Evolutionary conservation across 2,888 invertebrate species (phyloP), one percentile per base, ranked within the genome.

Genomic region (Venustoraphidia nigricollis): DNA sequence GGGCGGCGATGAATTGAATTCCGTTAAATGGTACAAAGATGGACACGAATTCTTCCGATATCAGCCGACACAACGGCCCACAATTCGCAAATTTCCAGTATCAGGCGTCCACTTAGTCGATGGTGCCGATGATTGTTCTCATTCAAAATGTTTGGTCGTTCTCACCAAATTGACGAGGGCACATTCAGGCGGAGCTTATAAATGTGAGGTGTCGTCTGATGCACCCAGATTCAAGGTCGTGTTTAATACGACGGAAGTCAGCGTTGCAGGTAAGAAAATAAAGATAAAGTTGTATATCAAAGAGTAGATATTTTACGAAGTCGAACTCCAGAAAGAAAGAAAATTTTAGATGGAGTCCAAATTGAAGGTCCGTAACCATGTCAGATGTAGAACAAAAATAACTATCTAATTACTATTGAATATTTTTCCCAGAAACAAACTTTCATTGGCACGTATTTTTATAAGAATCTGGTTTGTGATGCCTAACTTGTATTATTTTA

Each of bases 171-270:
- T 72, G 40, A 61, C 60, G 43, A 58, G 65, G 52, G 57, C 62
- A n/a, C 60, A 64, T 51, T 66, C 64, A 50, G 59, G 63, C n/a
- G 79, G 79, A 13, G 67, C 68, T 36, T 79, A 77, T 59, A 65
- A 75, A 46, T 79, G 78, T 58, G 79, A 79, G 60, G 73, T 79
- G 39, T 77, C 77, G 49, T 73, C 74, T 41, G 76, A 78, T 62
- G 73, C 73, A 3, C 77, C 77, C 8, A 70, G 73, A 51, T 77
- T 77, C 57, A 66, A 73, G 53, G 62, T 76, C 51, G 73, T 72
- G 1, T 71, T 72, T n/a, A 68, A 69, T 54, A 72, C 72, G 46
- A 70, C 69, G 53, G 75, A 76, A 56, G 71, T 77, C 63, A 75
- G 73, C 9, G 71, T 77, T 48, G 73, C 75, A 61, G 76, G 77